Conservation (phyloP, 2,797 vertebrate species). For the Pipistrellus pipistrellus region DNA sequence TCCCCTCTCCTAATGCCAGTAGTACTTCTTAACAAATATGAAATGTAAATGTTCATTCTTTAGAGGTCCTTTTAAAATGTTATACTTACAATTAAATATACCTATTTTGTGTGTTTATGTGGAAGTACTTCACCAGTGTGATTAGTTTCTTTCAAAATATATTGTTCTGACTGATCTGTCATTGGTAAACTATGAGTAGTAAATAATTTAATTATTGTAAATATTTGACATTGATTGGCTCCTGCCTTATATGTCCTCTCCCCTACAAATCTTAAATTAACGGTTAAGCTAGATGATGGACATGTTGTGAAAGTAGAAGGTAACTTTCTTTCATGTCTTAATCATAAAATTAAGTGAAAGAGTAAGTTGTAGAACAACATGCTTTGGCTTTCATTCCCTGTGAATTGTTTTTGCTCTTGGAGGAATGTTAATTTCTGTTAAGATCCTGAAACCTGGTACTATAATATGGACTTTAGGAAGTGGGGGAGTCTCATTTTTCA, state of each 20-base stretch:
- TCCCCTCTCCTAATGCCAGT: neutral
- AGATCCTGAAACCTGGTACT: neutral
- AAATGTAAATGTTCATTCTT: slow-evolving; percentile 50
- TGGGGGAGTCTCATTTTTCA: slow-evolving; percentile 1
- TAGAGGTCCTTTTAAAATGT: slow-evolving; percentile 43
- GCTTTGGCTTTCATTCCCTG: neutral
- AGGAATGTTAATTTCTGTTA: slow-evolving; percentile 52
- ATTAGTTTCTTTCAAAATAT: slow-evolving; percentile 33
- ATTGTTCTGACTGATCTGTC: neutral
- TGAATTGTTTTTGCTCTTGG: neutral
- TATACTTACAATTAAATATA: neutral
- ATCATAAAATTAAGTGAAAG: slow-evolving; percentile 43
- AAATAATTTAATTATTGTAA: slow-evolving; percentile 50
- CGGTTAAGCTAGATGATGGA: neutral
- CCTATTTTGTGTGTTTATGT: neutral
- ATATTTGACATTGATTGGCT: slow-evolving; percentile 20
- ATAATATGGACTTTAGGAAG: slow-evolving; percentile 45
- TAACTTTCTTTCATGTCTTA: slow-evolving; percentile 26
- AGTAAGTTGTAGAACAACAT: neutral
- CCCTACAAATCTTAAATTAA: neutral
- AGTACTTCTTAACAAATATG: slow-evolving; percentile 33
- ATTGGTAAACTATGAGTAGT: slow-evolving; percentile 17
- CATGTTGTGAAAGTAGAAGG: slow-evolving; percentile 28
- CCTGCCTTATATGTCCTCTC: neutral
- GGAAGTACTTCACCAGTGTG: neutral